Base-by-base conservation (phyloP, 2,888 invertebrate species). In the Drosophila koepferae region DNA sequence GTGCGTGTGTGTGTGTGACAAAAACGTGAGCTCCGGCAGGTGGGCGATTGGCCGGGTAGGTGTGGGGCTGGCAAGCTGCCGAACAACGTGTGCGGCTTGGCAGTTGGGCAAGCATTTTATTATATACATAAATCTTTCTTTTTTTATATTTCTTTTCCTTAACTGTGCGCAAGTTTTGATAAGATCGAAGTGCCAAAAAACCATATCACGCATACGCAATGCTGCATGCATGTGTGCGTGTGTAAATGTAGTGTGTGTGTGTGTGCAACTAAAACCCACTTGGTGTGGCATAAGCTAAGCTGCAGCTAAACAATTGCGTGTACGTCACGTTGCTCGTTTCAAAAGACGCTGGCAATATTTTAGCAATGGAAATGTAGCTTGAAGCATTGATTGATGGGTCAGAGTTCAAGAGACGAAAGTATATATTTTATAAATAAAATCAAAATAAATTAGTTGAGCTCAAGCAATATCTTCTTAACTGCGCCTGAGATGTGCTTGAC, bases 121-220 rank as follows among this genome's bases (percentile, higher is more conserved):
- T 77, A 79, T 73, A n/a, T 10, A 23, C 41, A 41, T 54, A 40
- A 68, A 34, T 43, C 43, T 62, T 44, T 43, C 43, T 62, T 40
- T 67, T 54, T 65, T 54, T 63, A 34, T 74, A 58, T 74, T 40
- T 38, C 48, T 56, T 55, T 43, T 38, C 51, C 16, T 36, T 28
- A 40, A 9, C 44, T 53, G 43, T n/a, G 56, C 43, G 31, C 56
- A 56, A 23, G 55, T 63, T 74, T 71, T 74, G 85, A 85, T 85
- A 87, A 80, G 83, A 77, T 82, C 75, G 70, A 70, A 59, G 38
- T 69, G 60, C 38, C 80, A 64, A 65, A 81, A 73, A 72, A 68
- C 49, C 82, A 77, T 72, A 86, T 82, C 69, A 53, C 63, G 88
- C 78, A 90, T 88, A 86, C 83, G 73, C 78, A 82, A 81, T 51